Evolutionary conservation across 2,113 vertebrate species (phyloP).

Genomic region (Amblyornis subalaris): DNA sequence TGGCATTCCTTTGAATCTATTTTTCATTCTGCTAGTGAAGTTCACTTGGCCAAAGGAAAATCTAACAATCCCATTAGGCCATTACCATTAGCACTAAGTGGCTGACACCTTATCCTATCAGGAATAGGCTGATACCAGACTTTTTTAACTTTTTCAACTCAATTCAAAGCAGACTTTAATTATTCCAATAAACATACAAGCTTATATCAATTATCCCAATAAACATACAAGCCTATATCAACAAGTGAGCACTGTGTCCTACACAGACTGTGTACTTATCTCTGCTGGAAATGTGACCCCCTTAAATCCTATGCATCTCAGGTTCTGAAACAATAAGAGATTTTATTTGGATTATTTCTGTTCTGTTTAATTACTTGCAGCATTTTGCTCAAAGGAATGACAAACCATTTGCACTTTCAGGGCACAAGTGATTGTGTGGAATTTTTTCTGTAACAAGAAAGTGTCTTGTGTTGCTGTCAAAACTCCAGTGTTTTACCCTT

Average conservation of each 20-base stretch:
- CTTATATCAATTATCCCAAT: background rate
- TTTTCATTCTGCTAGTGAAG: background rate
- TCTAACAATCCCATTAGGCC: background rate
- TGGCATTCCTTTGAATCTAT: background rate
- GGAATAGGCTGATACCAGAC: background rate
- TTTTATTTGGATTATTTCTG: background rate
- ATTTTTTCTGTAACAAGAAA: background rate
- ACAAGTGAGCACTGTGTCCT: background rate
- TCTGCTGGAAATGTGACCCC: background rate
- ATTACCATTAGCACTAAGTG: background rate
- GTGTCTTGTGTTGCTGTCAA: background rate
- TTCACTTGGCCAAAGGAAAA: background rate
- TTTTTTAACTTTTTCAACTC: background rate
- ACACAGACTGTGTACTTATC: background rate
- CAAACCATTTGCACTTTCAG: background rate
- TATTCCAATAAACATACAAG: conserved; percentile 9
- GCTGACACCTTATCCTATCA: background rate
- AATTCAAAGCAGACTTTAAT: background rate
- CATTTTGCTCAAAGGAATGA: background rate
- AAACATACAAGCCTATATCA: background rate
- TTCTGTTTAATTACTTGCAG: background rate
- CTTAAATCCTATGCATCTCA: background rate
- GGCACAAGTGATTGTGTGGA: background rate
- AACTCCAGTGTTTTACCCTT: background rate
- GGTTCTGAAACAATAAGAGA: background rate